Base-by-base conservation (phyloP, 1,140 invertebrate genomes). In the Phocides pigmalion region DNA sequence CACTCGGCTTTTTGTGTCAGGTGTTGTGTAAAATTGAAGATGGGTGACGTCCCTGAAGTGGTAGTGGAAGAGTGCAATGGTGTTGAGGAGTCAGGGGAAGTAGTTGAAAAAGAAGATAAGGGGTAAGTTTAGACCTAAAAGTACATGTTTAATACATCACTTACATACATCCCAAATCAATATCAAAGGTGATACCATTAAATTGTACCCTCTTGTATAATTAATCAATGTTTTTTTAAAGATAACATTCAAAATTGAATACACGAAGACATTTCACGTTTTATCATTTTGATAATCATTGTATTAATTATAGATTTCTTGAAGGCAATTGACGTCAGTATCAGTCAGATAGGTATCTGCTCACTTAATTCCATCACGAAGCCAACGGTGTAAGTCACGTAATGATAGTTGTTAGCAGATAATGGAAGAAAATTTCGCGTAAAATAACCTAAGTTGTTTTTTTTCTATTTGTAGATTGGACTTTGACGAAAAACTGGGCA, bases 391-490 rank as follows among this genome's bases (percentile, higher is more conserved):
- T 39, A 39, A 39, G n/a, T 39, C 35, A 22, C 22, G 0, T n/a
- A n/a, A n/a, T 46, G 11, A 19, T 17, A 3, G 37, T 19, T 42
- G 15, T 15, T 25, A n/a, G 20, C 4, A 19, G 19, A 19, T 28
- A 28, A 28, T 49, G 16, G 12, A 22, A n/a, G 17, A 56, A n/a
- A 56, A 22, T 41, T 5, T 28, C 17, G 9, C 37, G 12, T 2
- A 19, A 4, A 51, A 46, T 22, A 66, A 62, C 76, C 81, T 83
- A 76, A 88, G 79, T 87, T 82, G 75, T 74, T 77, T 78, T 73
- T 82, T 89, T 88, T 90, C 81, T 91, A 82, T 83, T 92, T 91
- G 80, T 92, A 92, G 90, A 91, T 92, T 92, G 90, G 89, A 81
- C 89, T 92, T 92, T 89, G 89, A 81, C 89, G 87, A 91, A 77